Base-by-base conservation (phyloP, 1,140 invertebrate genomes). In the Gryllus bimaculatus region DNA sequence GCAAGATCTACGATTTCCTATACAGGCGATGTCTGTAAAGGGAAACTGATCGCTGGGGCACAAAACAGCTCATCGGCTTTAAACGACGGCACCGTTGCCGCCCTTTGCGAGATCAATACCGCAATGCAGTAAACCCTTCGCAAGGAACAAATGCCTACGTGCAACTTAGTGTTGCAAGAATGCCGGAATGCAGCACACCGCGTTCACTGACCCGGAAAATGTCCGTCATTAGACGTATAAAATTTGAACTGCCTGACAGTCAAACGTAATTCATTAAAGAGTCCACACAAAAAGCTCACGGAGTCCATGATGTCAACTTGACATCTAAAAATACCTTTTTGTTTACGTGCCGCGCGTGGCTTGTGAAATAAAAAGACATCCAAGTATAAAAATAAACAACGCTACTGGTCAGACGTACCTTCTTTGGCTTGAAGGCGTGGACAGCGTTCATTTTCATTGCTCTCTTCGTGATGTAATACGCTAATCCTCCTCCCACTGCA, bases 381-480 rank as follows among this genome's bases (percentile, higher is more conserved):
- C 10, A 18, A 66, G 54, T 66, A 66, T 66, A 66, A 66, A 66
- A 66, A 66, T 66, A 66, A 66, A 66, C 54, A 66, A 66, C 54
- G 18, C 10, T 2, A 18, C 18, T 13, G 54, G 77, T 39, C 77
- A 13, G 8, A 15, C 26, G 48, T 78, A 78, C 78, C 78, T 78
- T 73, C 66, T 48, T 73, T 8, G 78, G 66, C 21, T 78, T 78
- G 66, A 78, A 78, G 73, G 78, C 78, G 21, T 78, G 73, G 20
- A 78, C 78, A 18, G 78, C 26, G 47, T 48, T 73, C 20, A n/a
- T 15, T 73, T 78, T 78, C 20, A 47, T 49, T 26, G 47, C 13
- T 39, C 54, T 78, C 15, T 39, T 47, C 6, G 66, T n/a, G 39
- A 48, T 21, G n/a, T 13, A 66, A 8, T 49, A 49, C 66, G 54